Percentiles rank a stretch among this genome's conserved stretches.
These are phyloP conservation scores for Tetraneura akinire DNA, from an alignment of 1,140 invertebrate genomes.

Conservation along the genomic window DNA sequence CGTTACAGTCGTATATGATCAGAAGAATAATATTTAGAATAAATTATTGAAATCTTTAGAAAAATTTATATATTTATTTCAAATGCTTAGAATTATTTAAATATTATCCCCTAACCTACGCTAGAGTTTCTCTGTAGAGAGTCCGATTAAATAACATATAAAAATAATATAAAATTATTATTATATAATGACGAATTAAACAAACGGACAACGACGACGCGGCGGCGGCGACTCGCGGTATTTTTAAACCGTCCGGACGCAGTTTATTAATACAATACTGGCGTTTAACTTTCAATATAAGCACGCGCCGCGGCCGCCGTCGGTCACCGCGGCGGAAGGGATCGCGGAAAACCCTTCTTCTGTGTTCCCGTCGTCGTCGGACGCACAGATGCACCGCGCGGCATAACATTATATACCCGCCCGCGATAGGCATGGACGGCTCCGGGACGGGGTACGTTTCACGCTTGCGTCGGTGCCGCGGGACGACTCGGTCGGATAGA, in stretches of 20 bases:
- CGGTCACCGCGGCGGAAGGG: neutral
- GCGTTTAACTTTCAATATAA: slow-evolving; percentile 14
- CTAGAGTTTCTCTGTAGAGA: too few species aligned
- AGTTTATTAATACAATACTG: slow-evolving; percentile 21
- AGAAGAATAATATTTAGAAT: too few species aligned
- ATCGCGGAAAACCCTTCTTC: neutral
- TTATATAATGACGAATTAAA: neutral
- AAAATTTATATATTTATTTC: neutral
- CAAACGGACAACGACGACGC: too few species aligned
- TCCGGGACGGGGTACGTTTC: neutral
- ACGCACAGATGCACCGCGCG: neutral
- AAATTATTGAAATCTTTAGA: too few species aligned
- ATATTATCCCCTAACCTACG: neutral
- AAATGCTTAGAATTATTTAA: neutral
- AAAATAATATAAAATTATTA: neutral
- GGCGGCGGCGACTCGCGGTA: slow-evolving; percentile 18
- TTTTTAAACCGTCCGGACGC: slow-evolving; percentile 27
- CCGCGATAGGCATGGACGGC: neutral
- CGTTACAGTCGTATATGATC: too few species aligned
- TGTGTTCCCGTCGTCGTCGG: neutral
- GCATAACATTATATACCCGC: neutral
- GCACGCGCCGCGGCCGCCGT: neutral
- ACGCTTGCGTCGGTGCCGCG: neutral
- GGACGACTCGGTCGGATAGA: neutral
- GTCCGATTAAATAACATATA: too few species aligned